These are phyloP conservation scores for Peromyscus eremicus DNA, from an alignment of 2,797 vertebrate genomes.

Conservation along the genomic window DNA sequence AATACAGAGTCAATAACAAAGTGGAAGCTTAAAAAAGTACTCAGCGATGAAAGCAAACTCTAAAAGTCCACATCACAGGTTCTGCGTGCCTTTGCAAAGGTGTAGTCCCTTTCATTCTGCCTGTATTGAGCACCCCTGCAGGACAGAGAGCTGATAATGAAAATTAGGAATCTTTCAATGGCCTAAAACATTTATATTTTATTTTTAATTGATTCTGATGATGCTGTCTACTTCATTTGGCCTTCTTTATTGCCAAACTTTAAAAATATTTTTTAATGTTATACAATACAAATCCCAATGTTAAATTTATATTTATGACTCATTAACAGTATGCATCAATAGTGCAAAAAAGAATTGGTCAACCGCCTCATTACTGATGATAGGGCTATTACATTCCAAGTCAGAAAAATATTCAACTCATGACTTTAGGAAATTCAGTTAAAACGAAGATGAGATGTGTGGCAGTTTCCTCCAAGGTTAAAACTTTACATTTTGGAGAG, in stretches of 20 bases:
- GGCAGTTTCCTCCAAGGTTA: neutral
- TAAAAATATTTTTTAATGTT: conserved; percentile 40
- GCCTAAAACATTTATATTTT: conserved; percentile 34
- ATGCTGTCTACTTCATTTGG: neutral
- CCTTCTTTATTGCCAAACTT: neutral
- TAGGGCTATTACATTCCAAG: neutral
- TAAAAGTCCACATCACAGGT: neutral
- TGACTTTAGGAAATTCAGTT: conserved; percentile 44
- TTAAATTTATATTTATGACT: conserved; percentile 22
- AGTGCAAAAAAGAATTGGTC: conserved; percentile 2
- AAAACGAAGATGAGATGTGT: neutral
- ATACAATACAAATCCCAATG: neutral
- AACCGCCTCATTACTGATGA: conserved; percentile 21
- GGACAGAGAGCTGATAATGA: neutral
- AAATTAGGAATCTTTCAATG: neutral
- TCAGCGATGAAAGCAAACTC: neutral
- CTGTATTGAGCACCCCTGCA: neutral
- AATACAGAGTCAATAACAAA: no score
- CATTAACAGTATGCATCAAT: neutral
- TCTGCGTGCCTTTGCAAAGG: neutral
- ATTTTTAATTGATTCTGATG: conserved; percentile 15
- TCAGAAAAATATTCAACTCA: conserved; percentile 3
- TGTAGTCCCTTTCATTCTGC: neutral
- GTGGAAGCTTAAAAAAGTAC: neutral
- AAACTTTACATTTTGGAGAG: neutral